Conservation (phyloP, 1,140 invertebrate genomes). For the Leptopilina clavipes region DNA sequence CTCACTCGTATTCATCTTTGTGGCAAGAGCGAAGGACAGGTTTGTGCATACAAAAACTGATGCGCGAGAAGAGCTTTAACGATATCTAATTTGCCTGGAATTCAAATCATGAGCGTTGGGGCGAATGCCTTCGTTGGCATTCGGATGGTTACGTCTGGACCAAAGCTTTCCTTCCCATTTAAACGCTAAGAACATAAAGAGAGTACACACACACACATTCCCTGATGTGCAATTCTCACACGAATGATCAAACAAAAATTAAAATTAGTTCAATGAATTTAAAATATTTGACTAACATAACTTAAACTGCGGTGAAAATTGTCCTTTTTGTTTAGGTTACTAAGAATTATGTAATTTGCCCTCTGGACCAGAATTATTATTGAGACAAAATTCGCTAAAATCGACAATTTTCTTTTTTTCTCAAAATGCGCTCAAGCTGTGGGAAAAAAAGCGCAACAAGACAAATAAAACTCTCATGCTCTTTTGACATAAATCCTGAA, state of each 20-base stretch:
- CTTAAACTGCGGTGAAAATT: neutral
- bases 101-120: slow-evolving; percentile 27
- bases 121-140: slow-evolving; percentile 31
- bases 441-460: neutral
- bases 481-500: slow-evolving; percentile 2
- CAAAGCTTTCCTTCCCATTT: slow-evolving; percentile 27
- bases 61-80: slow-evolving; percentile 17
- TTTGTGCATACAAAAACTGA: slow-evolving; percentile 24
- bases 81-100: slow-evolving; percentile 27
- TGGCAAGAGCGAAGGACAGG: neutral
- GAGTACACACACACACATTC: neutral
- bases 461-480: neutral
- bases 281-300: neutral
- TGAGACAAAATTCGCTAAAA: too few relatives aligned
- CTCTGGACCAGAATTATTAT: too few relatives aligned
- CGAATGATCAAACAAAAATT: slow-evolving; percentile 4
- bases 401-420: neutral
- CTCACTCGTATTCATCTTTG: slow-evolving; percentile 8
- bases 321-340: too few relatives aligned
- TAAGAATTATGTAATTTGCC: too few relatives aligned
- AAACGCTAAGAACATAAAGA: slow-evolving; percentile 23
- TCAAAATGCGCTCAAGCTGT: neutral
- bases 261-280: neutral
- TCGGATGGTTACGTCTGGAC: slow-evolving; percentile 29
- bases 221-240: neutral